Base-by-base conservation (phyloP, 2,888 invertebrate species). In the Pseudolycoriella hygida region DNA sequence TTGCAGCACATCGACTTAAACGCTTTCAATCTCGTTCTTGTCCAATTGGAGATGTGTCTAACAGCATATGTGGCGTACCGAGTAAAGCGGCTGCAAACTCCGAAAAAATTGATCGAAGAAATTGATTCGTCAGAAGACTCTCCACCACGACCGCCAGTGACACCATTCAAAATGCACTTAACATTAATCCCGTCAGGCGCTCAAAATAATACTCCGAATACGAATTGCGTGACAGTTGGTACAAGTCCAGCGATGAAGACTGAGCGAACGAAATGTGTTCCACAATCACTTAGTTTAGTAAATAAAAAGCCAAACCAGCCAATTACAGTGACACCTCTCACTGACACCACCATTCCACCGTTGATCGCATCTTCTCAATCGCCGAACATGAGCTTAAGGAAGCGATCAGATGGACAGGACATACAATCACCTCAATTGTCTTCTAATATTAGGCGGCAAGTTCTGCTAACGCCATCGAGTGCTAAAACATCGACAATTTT, bases 51-150 rank as follows among this genome's bases (percentile, higher is more conserved):
- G 61, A 64, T 70, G 40, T 70, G 74, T 52, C 64, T 83, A 50
- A 79, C 80, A 47, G 89, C 90, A 17, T 90, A 88, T 67, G 80
- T 77, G 52, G 86, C 83, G 44, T 87, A 89, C 63, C 76, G 89
- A 57, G 76, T 84, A 46, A 75, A 77, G 46, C 74, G 79, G 56
- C 73, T 84, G 51, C 77, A 80, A 57, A 78, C 84, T 11, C 75
- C 82, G 37, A 65, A 74, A 54, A 72, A 70, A 62, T 67, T 81
- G 12, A 81, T 86, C 48, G 78, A 80, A 57, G 76, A 80, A 59
- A 73, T 79, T 48, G 77, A 77, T 56, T 64, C 60, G 43, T 60
- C 70, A 42, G 71, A 77, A 12, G 69, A 72, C 44, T 66, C 70
- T 40, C 69, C 76, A 40, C 76, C 80, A 12, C 67, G 72, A 43